These are phyloP conservation scores for Hirtodrosophila duncani DNA, from an alignment of 2,888 invertebrate genomes.

Conservation along the genomic window DNA sequence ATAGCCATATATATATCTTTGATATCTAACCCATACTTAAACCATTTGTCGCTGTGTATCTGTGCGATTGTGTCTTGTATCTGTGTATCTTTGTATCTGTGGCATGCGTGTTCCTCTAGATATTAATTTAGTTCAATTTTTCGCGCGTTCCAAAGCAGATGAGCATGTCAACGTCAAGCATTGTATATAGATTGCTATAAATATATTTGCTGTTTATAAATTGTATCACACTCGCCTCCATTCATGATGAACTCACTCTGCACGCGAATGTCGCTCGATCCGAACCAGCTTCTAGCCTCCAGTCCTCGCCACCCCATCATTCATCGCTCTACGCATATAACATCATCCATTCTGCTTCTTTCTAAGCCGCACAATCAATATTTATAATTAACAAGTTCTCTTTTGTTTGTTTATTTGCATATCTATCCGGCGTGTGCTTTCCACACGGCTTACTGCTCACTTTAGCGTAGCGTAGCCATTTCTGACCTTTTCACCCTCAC, in stretches of 20 bases:
- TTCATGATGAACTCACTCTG: slow-evolving; percentile 43
- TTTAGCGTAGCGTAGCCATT: slow-evolving; percentile 58
- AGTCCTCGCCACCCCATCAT: neutral
- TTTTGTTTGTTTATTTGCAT: slow-evolving; percentile 54
- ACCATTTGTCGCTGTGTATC: slow-evolving; percentile 10
- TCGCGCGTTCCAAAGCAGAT: slow-evolving; percentile 69
- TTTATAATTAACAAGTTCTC: slow-evolving; percentile 65
- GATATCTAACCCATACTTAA: slow-evolving; percentile 13
- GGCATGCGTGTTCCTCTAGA: slow-evolving; percentile 58
- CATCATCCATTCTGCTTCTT: too few relatives aligned
- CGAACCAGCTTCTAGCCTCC: neutral
- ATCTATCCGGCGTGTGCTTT: slow-evolving; percentile 36
- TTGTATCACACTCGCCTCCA: slow-evolving; percentile 41
- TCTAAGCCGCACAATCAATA: slow-evolving; percentile 68
- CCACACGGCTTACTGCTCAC: slow-evolving; percentile 63
- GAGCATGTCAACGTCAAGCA: slow-evolving; percentile 56
- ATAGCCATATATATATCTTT: slow-evolving; percentile 20
- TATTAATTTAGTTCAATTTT: slow-evolving; percentile 73
- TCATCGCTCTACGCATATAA: neutral
- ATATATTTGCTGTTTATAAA: slow-evolving; percentile 34
- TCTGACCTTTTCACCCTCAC: slow-evolving; percentile 11
- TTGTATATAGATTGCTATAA: slow-evolving; percentile 34
- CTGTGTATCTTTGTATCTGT: slow-evolving; percentile 8
- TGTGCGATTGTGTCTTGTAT: slow-evolving; percentile 11
- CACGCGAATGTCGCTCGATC: slow-evolving; percentile 13